phyloP scores from a whole-genome alignment of 2,797 vertebrate species.

The Odontamblyopus lacepedii region DNA sequence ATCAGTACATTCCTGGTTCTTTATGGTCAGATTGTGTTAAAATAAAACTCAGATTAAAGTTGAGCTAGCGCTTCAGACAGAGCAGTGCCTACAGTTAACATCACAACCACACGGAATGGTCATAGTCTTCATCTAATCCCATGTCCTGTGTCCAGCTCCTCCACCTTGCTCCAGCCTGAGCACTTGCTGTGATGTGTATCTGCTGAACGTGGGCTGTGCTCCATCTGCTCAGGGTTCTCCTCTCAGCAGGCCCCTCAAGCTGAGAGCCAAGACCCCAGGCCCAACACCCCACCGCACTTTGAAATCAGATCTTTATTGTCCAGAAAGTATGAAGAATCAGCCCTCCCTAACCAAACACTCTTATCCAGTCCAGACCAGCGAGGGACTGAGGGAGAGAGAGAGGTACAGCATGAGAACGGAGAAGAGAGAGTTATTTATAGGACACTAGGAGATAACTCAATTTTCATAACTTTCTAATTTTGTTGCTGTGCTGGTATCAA shows the following conservation, averaged over 20 bases:
- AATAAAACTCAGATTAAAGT: too few species aligned
- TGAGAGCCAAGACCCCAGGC: constrained; percentile 82
- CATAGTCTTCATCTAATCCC: neutral
- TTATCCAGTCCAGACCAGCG: constrained; percentile 60
- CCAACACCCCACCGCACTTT: constrained; percentile 87
- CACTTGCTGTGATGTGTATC: constrained; percentile 51
- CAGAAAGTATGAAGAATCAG: constrained; percentile 84
- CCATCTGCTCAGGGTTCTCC: constrained; percentile 76
- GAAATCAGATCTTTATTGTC: constrained; percentile 89
- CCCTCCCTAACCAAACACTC: constrained; percentile 83
- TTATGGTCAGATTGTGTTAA: too few species aligned
- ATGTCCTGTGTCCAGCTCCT: neutral
- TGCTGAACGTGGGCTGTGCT: constrained; percentile 62
- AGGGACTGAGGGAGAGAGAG: constrained; percentile 14
- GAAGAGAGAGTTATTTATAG: constrained; percentile 64
- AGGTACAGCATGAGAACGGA: constrained; percentile 16
- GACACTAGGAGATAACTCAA: constrained; percentile 56
- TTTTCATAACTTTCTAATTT: constrained; percentile 69
- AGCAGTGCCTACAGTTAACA: too few species aligned
- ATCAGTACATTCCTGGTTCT: too few species aligned
- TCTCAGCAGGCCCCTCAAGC: constrained; percentile 74
- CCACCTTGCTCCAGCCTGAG: neutral
- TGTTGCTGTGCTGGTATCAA: constrained; percentile 39
- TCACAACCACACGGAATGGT: too few species aligned
- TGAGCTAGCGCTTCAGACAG: too few species aligned